Conservation (phyloP, 2,113 vertebrate genomes). For the Cyphomyrus discorhynchus region DNA sequence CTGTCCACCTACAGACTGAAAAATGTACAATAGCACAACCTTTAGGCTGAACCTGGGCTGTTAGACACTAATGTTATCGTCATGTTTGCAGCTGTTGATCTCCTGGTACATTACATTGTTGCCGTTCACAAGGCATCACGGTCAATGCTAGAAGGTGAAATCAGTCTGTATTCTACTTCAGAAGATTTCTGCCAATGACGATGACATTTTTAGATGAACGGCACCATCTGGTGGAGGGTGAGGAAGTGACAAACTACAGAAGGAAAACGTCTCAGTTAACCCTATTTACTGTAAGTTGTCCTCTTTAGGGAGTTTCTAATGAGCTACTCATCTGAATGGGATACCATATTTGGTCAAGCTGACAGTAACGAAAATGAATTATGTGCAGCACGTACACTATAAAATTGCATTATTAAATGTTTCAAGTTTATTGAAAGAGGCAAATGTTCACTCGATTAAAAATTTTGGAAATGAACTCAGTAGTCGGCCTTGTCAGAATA, state of each 20-base stretch:
- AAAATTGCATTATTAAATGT: neutral
- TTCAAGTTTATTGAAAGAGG: neutral
- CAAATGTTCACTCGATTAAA: neutral
- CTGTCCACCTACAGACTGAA: neutral
- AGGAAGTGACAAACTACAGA: neutral
- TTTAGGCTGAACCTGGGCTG: neutral
- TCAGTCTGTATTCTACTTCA: neutral
- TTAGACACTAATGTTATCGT: neutral
- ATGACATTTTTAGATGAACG: neutral
- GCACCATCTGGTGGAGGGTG: neutral
- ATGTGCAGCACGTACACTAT: neutral
- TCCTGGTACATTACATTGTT: neutral
- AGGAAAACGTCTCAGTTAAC: neutral
- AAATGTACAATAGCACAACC: neutral
- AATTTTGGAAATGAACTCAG: neutral
- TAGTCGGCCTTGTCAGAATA: neutral
- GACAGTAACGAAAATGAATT: neutral
- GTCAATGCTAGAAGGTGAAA: neutral
- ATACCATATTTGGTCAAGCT: neutral
- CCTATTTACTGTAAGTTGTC: neutral
- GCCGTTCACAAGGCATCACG: neutral
- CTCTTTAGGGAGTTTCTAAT: neutral
- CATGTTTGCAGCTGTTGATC: neutral
- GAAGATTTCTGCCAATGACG: neutral
- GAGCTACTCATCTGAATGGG: neutral